Conservation (phyloP, 2,797 vertebrate species). For the Furcifer pardalis region DNA sequence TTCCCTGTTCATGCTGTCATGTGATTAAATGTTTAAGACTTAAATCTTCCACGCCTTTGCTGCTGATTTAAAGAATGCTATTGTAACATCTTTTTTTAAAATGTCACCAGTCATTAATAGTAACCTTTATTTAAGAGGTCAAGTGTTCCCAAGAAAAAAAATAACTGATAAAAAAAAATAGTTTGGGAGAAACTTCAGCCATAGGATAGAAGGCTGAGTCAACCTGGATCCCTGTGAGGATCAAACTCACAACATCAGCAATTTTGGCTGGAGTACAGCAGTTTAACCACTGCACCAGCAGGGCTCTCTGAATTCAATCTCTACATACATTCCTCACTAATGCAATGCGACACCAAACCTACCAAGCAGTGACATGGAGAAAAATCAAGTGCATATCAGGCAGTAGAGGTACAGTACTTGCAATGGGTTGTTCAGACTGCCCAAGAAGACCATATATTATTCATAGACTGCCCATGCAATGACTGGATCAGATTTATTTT, state of each 20-base stretch:
- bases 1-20: slow-evolving; percentile 24
- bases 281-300: no score
- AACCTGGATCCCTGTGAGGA: no score
- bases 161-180: background rate
- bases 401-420: background rate
- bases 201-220: no score
- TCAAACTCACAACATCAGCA: no score
- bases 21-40: slow-evolving; percentile 35
- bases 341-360: background rate
- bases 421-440: background rate
- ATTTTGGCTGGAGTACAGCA: no score
- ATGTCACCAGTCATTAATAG: background rate
- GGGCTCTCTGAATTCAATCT: no score
- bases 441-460: background rate
- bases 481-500: no score
- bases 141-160: background rate
- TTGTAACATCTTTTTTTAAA: background rate
- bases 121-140: background rate
- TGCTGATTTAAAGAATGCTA: slow-evolving; percentile 33
- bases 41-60: background rate
- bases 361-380: background rate
- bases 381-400: background rate
- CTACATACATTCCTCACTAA: background rate
- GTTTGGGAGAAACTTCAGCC: background rate
- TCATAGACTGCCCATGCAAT: background rate